Evolutionary conservation across 2,797 vertebrate genomes (phyloP).

Genomic region (Tadarida brasiliensis): DNA sequence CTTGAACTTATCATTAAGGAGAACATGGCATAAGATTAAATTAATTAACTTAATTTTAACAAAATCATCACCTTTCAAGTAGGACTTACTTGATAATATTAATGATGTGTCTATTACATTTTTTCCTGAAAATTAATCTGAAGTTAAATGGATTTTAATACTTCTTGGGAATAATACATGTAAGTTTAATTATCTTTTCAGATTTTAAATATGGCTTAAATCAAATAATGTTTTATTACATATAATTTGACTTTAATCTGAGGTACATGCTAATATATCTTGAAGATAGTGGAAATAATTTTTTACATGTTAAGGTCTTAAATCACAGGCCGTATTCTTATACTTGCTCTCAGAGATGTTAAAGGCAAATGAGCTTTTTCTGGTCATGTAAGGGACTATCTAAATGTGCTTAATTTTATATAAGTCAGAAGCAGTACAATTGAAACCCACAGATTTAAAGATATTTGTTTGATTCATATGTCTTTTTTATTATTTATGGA

Average conservation of each 20-base stretch:
- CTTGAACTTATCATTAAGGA: not conserved
- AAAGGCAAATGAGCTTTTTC: not conserved
- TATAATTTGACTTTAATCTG: not conserved
- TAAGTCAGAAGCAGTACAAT: conserved; percentile 17
- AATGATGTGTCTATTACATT: not conserved
- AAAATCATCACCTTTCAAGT: not conserved
- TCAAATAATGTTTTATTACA: not conserved
- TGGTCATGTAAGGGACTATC: not conserved
- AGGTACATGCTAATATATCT: not conserved
- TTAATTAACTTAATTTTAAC: conserved; percentile 17
- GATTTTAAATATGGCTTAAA: conserved; percentile 30
- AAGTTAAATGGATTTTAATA: conserved; percentile 17
- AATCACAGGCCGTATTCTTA: not conserved
- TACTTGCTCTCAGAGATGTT: not conserved
- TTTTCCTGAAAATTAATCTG: not conserved
- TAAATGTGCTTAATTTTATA: not conserved
- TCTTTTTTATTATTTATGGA: not conserved
- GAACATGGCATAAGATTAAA: not conserved
- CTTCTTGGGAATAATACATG: not conserved
- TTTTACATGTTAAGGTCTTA: not conserved
- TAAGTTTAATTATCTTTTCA: not conserved
- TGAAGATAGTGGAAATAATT: conserved; percentile 26
- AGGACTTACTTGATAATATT: conserved; percentile 7
- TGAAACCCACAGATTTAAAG: not conserved
- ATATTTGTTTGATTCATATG: not conserved